Evolutionary conservation across 2,888 invertebrate species (phyloP).

Genomic region (Lydus trimaculatus): DNA sequence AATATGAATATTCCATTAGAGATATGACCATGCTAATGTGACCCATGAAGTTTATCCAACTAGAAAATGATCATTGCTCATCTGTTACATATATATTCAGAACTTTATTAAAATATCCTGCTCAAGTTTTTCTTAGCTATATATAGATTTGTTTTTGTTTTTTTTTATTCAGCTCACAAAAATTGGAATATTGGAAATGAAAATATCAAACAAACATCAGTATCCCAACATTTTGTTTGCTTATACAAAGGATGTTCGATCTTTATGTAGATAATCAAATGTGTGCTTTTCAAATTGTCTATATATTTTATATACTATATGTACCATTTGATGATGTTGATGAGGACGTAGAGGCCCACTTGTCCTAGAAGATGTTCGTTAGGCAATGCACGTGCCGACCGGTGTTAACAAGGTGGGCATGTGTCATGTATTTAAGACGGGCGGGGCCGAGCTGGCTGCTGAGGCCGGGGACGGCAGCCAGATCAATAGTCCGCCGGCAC

Average conservation of each 20-base stretch:
- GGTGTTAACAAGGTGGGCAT: conserved; percentile 45
- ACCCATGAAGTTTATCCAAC: conserved; percentile 22
- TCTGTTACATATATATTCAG: conserved; percentile 1
- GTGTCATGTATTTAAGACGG: conserved; percentile 45
- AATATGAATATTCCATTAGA: conserved; percentile 33
- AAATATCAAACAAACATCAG: background rate
- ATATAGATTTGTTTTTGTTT: background rate
- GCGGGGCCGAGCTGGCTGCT: conserved; percentile 39
- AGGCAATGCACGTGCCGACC: conserved; percentile 41
- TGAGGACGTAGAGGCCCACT: background rate
- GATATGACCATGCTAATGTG: conserved; percentile 28
- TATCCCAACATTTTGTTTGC: background rate
- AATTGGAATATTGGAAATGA: background rate
- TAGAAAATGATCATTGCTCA: conserved; percentile 20
- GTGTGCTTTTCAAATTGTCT: background rate
- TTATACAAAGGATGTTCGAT: background rate
- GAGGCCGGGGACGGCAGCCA: conserved; percentile 33
- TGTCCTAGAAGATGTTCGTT: conserved; percentile 29
- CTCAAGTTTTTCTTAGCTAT: no score
- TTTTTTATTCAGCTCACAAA: background rate
- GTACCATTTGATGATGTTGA: background rate
- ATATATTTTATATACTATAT: no score
- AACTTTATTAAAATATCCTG: background rate
- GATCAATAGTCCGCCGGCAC: conserved; percentile 37
- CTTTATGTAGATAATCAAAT: background rate